phyloP scores from a whole-genome alignment of 2,888 invertebrate species.

The Cryptocephalus moraei region DNA sequence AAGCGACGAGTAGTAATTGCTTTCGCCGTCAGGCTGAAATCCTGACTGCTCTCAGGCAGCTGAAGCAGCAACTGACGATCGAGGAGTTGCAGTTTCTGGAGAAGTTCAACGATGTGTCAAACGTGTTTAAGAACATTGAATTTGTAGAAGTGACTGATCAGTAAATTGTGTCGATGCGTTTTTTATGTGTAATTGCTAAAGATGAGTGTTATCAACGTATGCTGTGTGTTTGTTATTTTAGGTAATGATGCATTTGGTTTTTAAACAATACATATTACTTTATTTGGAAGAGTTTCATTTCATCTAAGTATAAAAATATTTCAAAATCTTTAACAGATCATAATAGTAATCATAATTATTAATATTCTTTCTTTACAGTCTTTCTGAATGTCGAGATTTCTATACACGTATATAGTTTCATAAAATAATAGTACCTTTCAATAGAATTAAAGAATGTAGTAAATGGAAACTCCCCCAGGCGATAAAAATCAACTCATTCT shows the following conservation, averaged over 20 bases:
- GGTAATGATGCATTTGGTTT: too few species aligned
- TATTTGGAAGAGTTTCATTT: too few species aligned
- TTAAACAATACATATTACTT: too few species aligned
- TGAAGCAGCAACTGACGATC: conserved; percentile 42
- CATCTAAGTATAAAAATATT: too few species aligned
- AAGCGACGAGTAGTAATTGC: not conserved
- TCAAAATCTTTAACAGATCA: not conserved
- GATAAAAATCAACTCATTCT: too few species aligned
- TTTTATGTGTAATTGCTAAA: too few species aligned
- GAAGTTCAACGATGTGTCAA: conserved; percentile 34
- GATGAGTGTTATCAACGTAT: too few species aligned
- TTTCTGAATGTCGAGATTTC: not conserved
- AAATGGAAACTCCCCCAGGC: too few species aligned
- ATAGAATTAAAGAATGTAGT: too few species aligned
- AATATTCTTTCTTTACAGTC: not conserved
- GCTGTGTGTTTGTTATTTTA: too few species aligned
- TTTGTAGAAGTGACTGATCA: conserved; percentile 39
- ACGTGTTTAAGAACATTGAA: conserved; percentile 33
- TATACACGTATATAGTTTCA: not conserved
- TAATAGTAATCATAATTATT: not conserved
- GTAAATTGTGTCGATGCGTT: not conserved
- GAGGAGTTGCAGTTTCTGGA: conserved; percentile 42
- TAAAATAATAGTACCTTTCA: too few species aligned
- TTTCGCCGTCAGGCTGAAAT: conserved; percentile 37
- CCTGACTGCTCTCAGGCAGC: conserved; percentile 40